Evolutionary conservation across 2,113 vertebrate species (phyloP), one percentile per base, ranked within the genome.

Genomic region (Scortum barcoo): DNA sequence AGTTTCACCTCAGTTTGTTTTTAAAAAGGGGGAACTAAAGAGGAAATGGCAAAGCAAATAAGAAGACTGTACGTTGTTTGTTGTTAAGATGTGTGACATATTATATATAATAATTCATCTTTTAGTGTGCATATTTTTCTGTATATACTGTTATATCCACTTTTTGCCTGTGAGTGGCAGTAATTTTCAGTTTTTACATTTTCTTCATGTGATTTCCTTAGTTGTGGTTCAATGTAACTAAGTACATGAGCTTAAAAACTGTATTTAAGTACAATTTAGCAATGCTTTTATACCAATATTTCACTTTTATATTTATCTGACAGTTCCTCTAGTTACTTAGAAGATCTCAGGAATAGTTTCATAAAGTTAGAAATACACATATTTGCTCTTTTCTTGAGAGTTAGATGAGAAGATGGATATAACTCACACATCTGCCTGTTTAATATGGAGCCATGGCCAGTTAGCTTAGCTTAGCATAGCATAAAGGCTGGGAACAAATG

Each of bases 1-100:
- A 33, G 48, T 6, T 66, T 72, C 42, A 33, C 36, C 24, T 77
- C 17, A 14, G 26, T 69, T 63, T 60, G 12, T 17, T 69, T 66
- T 74, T 3, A 7, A 10, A 69, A 53, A 36, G 33, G 38, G 5
- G 57, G 46, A 66, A 33, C 20, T 0, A 2, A 26, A 28, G 28
- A 53, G 26, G 7, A 63, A 62, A 28, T 10, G n/a, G n/a, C n/a
- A n/a, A n/a, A n/a, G n/a, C n/a, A n/a, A n/a, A n/a, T n/a, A n/a
- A n/a, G n/a, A n/a, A n/a, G n/a, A n/a, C n/a, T n/a, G n/a, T n/a
- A n/a, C n/a, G n/a, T n/a, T n/a, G n/a, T 26, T 60, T 60, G 12
- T 38, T 24, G 3, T 13, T 26, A 28, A 22, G 5, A 7, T 2
- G 3, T 9, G 4, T 33, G 11, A 36, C 3, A 3, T 28, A 19